Evolutionary conservation across 2,888 invertebrate genomes (phyloP).

Genomic region (Anagyrus pseudococci): DNA sequence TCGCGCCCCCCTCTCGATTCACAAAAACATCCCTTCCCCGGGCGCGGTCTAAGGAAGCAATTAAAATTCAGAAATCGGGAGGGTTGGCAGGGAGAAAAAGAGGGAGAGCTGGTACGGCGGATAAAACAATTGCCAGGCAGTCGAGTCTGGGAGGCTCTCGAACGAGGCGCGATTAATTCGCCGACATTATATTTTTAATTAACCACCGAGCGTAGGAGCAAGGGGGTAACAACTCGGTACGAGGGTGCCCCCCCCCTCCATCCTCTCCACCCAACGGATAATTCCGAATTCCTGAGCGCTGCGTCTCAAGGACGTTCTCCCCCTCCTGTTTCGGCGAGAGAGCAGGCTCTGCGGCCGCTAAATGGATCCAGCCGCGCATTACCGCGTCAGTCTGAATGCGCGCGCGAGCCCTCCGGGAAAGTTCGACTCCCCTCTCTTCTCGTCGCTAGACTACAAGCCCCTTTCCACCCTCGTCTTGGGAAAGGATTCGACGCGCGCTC

Average conservation of each 20-base stretch:
- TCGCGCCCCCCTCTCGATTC: too few species aligned
- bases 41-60: too few species aligned
- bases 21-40: too few species aligned
- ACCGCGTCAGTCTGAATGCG: conserved; percentile 54
- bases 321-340: conserved; percentile 34
- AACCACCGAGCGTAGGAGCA: background rate
- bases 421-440: conserved; percentile 37
- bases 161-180: too few species aligned
- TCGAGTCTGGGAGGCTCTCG: too few species aligned
- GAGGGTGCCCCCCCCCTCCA: too few species aligned
- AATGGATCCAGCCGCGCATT: conserved; percentile 57
- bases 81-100: too few species aligned
- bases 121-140: too few species aligned
- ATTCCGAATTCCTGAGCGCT: conserved; percentile 24
- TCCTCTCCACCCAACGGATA: conserved; percentile 2
- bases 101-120: too few species aligned
- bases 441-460: too few species aligned
- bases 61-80: too few species aligned
- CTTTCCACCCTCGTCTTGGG: background rate
- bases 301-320: conserved; percentile 24
- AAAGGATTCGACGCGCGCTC: conserved; percentile 7
- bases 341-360: conserved; percentile 55
- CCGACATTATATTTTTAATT: conserved; percentile 34
- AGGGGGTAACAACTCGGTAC: too few species aligned
- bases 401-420: conserved; percentile 44